Conservation (phyloP, 2,797 vertebrate genomes). For the Trichosurus vulpecula region DNA sequence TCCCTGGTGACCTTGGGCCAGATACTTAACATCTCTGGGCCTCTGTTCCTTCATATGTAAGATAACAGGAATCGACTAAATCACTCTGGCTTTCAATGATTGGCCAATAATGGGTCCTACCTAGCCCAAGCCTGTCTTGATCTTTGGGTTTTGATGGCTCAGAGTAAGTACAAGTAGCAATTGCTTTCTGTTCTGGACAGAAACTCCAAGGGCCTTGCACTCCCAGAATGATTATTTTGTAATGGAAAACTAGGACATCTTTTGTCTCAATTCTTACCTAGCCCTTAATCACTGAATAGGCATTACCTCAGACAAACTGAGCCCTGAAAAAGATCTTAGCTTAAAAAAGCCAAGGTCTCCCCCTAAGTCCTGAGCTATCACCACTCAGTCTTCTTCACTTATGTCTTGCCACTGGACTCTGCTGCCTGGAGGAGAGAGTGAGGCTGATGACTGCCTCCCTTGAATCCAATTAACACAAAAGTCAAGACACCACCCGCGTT, state of each 20-base stretch:
- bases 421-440: neutral
- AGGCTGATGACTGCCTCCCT: neutral
- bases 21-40: neutral
- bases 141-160: neutral
- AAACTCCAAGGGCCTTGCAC: neutral
- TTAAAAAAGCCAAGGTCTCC: neutral
- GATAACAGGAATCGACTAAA: neutral
- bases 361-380: neutral
- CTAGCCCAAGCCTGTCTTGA: rapidly evolving
- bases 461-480: neutral
- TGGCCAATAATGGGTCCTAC: neutral
- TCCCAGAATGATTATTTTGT: neutral
- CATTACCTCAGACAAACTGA: neutral
- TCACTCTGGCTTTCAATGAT: neutral
- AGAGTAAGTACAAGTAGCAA: neutral
- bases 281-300: neutral
- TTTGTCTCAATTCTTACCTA: neutral
- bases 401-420: neutral
- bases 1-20: neutral
- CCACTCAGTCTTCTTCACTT: neutral
- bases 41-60: neutral
- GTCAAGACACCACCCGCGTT: neutral
- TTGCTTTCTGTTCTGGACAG: neutral
- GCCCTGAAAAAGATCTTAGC: neutral
- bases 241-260: neutral